These are phyloP conservation scores for Nycteola revayana DNA, from an alignment of 2,888 invertebrate genomes.

Conservation along the genomic window DNA sequence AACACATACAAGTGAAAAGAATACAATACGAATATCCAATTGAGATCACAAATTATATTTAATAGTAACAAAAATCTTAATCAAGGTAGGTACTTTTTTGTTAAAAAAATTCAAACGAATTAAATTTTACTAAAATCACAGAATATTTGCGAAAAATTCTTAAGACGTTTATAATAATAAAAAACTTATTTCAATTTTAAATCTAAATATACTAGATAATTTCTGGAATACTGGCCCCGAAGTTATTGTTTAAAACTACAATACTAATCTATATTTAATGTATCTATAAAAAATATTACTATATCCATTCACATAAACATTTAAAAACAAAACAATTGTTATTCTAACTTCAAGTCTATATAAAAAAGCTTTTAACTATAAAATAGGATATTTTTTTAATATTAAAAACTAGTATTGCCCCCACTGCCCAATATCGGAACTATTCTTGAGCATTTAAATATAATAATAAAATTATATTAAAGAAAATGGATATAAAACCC, in stretches of 20 bases:
- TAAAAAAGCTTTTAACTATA: slow-evolving; percentile 21
- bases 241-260: slow-evolving; percentile 24
- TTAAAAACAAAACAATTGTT: slow-evolving; percentile 58
- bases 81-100: slow-evolving; percentile 1
- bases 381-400: slow-evolving; percentile 29
- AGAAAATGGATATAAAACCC: neutral
- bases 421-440: slow-evolving; percentile 46
- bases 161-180: slow-evolving; percentile 2
- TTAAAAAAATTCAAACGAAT: slow-evolving; percentile 11
- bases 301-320: slow-evolving; percentile 48
- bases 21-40: slow-evolving; percentile 61
- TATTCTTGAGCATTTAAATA: slow-evolving; percentile 32
- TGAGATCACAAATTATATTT: slow-evolving; percentile 56
- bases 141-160: slow-evolving; percentile 12
- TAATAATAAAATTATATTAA: neutral
- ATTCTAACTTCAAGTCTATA: slow-evolving; percentile 12
- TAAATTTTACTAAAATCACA: slow-evolving; percentile 18
- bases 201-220: slow-evolving; percentile 44
- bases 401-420: slow-evolving; percentile 62
- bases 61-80: slow-evolving; percentile 9
- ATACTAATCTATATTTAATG: slow-evolving; percentile 5
- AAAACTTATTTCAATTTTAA: no score
- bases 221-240: slow-evolving; percentile 70
- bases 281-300: slow-evolving; percentile 6
- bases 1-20: slow-evolving; percentile 25